Evolutionary conservation across 2,797 vertebrate genomes (phyloP).

Genomic region (Adelosebastes latens): DNA sequence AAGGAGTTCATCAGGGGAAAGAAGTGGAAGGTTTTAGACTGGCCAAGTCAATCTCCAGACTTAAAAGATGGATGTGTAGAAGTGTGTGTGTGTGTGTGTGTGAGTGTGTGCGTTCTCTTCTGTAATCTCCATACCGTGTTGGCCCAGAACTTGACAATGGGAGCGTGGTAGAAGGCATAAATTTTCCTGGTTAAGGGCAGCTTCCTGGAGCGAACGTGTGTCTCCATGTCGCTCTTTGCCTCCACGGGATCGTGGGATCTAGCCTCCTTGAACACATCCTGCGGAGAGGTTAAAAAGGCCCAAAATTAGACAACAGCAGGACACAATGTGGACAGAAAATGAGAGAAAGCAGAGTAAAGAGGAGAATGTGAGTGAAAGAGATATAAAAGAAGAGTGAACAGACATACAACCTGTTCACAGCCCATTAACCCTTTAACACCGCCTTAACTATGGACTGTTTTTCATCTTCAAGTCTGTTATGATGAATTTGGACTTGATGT

Average conservation of each 20-base stretch:
- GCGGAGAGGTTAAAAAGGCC: slow-evolving; percentile 53
- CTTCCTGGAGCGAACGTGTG: slow-evolving; percentile 89
- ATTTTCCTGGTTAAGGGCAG: slow-evolving; percentile 96
- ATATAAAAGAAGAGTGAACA: not conserved
- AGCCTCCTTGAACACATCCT: slow-evolving; percentile 97
- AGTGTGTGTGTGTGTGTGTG: too few species aligned
- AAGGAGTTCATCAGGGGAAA: too few species aligned
- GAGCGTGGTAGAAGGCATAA: slow-evolving; percentile 97
- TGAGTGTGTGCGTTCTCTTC: not conserved
- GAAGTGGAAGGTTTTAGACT: too few species aligned
- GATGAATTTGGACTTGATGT: not conserved
- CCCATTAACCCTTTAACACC: not conserved
- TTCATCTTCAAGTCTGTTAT: not conserved
- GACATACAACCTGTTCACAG: not conserved
- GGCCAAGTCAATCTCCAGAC: too few species aligned
- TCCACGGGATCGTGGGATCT: slow-evolving; percentile 85
- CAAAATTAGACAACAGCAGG: slow-evolving; percentile 16
- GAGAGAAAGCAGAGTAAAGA: not conserved
- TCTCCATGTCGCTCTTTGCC: slow-evolving; percentile 90
- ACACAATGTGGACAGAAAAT: not conserved
- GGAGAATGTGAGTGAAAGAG: not conserved
- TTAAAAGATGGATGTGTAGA: too few species aligned
- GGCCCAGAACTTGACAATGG: slow-evolving; percentile 99
- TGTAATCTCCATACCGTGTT: slow-evolving; percentile 89
- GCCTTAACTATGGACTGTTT: not conserved